Conservation (phyloP, 2,113 vertebrate species). For the Sporophila hypoxantha region DNA sequence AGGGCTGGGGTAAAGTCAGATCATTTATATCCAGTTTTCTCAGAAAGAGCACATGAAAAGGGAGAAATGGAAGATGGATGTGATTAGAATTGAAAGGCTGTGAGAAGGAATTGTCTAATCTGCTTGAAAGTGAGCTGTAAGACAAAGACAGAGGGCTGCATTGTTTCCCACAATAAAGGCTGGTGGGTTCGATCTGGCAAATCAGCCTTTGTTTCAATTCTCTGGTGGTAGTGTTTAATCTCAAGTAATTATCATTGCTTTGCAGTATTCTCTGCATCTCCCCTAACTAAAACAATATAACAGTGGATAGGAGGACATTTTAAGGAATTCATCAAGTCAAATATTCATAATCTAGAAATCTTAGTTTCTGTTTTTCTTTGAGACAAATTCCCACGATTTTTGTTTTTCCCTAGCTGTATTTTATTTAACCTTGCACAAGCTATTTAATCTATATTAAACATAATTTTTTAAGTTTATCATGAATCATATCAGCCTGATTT, state of each 20-base stretch:
- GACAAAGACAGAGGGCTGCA: conserved; percentile 2
- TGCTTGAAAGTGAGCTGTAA: neutral
- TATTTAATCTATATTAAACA: neutral
- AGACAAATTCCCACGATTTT: fast-evolving
- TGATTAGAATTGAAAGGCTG: conserved; percentile 17
- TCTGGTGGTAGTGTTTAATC: conserved; percentile 3
- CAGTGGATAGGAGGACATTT: neutral
- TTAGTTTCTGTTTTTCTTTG: neutral
- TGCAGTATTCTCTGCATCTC: neutral
- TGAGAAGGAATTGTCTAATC: neutral
- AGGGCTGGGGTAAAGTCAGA: neutral
- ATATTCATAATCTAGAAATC: neutral
- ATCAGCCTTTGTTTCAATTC: neutral
- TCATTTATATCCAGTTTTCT: neutral
- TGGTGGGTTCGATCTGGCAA: neutral
- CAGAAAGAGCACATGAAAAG: neutral
- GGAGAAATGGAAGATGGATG: neutral
- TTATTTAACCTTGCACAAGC: neutral
- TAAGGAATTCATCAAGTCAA: neutral
- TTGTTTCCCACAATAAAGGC: neutral
- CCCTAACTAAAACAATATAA: neutral
- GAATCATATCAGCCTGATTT: neutral
- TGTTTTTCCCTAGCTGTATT: neutral
- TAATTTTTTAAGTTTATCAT: neutral
- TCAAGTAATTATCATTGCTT: conserved; percentile 18